phyloP scores from a whole-genome alignment of 1,140 invertebrate genomes.

The Dendroctonus valens region DNA sequence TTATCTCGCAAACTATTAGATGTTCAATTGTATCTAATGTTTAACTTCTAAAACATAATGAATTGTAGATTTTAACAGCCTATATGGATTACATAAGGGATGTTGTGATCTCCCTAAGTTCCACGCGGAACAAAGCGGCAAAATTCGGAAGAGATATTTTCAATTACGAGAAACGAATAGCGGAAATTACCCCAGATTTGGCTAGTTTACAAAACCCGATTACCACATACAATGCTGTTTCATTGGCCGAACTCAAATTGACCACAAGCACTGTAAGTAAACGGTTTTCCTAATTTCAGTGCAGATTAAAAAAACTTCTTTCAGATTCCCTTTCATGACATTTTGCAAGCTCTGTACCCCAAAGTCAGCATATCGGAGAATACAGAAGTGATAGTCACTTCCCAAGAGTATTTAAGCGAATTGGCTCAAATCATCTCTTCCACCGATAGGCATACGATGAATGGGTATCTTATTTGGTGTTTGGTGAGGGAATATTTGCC shows the following conservation, averaged over 20 bases:
- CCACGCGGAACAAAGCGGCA: conserved; percentile 50
- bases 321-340: conserved; percentile 58
- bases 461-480: conserved; percentile 64
- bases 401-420: conserved; percentile 55
- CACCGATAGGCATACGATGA: conserved; percentile 58
- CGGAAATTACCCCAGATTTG: conserved; percentile 54
- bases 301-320: no score
- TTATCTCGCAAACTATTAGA: no score
- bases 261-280: conserved; percentile 51
- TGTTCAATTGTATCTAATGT: no score
- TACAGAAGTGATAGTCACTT: conserved; percentile 57
- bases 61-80: conserved; percentile 52
- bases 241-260: conserved; percentile 50
- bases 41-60: neutral
- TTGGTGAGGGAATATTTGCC: conserved; percentile 58
- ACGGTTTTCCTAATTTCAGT: conserved; percentile 18
- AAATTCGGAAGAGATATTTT: conserved; percentile 61
- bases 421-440: conserved; percentile 58
- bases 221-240: conserved; percentile 48
- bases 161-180: conserved; percentile 60
- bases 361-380: conserved; percentile 53
- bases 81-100: conserved; percentile 61
- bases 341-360: conserved; percentile 58
- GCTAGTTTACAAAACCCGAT: conserved; percentile 48
- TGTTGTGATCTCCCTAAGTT: conserved; percentile 54